These are phyloP conservation scores for Aegotheles bennettii DNA, from an alignment of 2,113 vertebrate species.

Conservation along the genomic window DNA sequence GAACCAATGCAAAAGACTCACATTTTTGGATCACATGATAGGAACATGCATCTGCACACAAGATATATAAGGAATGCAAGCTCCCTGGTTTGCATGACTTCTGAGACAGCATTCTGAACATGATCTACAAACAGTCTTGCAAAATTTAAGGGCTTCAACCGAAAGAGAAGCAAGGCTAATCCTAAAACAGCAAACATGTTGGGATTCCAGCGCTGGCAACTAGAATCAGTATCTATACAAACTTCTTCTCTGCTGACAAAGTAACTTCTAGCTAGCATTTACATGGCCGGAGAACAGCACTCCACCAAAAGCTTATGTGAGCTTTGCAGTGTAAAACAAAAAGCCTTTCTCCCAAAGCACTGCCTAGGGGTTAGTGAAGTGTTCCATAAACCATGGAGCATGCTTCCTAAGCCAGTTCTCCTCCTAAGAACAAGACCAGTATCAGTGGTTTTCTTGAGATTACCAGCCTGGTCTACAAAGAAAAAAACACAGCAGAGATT, in stretches of 20 bases:
- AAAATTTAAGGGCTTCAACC: not conserved
- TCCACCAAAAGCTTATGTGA: not conserved
- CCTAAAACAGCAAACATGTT: not conserved
- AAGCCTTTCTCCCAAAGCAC: not conserved
- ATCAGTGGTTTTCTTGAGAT: not conserved
- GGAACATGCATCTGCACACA: fast-evolving
- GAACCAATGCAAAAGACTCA: not conserved
- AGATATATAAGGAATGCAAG: not conserved
- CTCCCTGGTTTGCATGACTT: not conserved
- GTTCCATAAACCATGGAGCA: not conserved
- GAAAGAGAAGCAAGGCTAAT: not conserved
- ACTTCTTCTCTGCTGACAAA: not conserved
- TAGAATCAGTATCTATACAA: not conserved
- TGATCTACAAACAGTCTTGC: not conserved
- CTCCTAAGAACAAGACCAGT: not conserved
- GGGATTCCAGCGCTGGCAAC: not conserved
- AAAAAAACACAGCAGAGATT: not conserved
- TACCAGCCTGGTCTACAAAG: not conserved
- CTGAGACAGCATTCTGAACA: not conserved
- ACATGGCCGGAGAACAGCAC: not conserved
- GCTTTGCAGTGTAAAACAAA: not conserved
- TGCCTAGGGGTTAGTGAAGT: not conserved
- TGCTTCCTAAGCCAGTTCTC: not conserved
- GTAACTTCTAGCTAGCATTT: not conserved
- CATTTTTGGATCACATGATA: not conserved